Evolutionary conservation across 35 echinoderm and acorn worm species (phyloP), one percentile per base, ranked within the genome.

Genomic region (Acanthaster planci): DNA sequence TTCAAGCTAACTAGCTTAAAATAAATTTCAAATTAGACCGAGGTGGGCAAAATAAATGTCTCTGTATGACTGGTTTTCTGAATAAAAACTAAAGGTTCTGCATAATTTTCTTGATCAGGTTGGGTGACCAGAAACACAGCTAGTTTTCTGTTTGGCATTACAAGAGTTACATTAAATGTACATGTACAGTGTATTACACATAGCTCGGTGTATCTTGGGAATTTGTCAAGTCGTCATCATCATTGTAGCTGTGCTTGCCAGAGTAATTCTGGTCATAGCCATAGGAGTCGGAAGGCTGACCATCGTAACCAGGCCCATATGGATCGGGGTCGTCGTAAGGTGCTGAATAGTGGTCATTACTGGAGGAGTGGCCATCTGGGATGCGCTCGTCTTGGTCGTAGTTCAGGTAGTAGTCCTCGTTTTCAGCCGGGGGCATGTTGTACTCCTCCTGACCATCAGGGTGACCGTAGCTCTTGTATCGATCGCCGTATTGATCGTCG

Each of bases 401-500:
- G 29, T 72, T 26, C 9, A 26, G 64, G 23, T 72, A 72, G 34
- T 26, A 15, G 10, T 72, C 64, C 10, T 19, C 19, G 26, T 72
- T 26, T 1, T 72, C 64, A 19, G 26, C 64, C 7, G 64, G 64
- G 22, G 64, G 64, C 64, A 72, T 72, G 21, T 86, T 68, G 77
- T 77, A 86, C 39, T 40, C 84, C 35, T 86, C 75, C 32, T 78
- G 67, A 77, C 51, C 40, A 30, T 44, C 47, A 16, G 67, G 84
- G 23, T 85, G 54, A 26, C 42, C 42, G 30, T 39, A 44, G 77
- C 44, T 44, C 27, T 79, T 27, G 35, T 86, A 72, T 34, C 64
- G 64, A 72, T 72, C 64, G 30, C 15, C 64, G 26, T 72, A 72
- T 12, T 34, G 64, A 34, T 72, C 64, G 30, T 29, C 7, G 34